Conservation (phyloP, 2,113 vertebrate genomes). For the Erythrocercus mccallii region DNA sequence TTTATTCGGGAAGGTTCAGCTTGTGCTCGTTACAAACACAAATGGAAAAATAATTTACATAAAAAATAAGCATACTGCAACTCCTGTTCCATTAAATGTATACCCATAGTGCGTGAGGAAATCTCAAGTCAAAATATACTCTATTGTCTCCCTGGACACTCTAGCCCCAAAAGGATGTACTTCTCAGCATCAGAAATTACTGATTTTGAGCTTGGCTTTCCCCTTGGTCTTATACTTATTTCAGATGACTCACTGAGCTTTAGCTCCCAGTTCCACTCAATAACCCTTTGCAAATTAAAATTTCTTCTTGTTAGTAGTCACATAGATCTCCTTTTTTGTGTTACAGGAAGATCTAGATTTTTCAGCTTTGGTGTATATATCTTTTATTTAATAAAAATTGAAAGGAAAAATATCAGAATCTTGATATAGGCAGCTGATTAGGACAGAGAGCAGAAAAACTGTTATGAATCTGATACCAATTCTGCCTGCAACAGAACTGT, state of each 20-base stretch:
- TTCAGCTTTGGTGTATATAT: not conserved
- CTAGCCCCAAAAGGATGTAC: not conserved
- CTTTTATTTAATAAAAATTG: not conserved
- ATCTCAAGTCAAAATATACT: not conserved
- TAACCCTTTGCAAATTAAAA: not conserved
- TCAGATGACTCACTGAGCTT: not conserved
- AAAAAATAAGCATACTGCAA: not conserved
- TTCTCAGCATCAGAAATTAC: not conserved
- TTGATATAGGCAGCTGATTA: not conserved
- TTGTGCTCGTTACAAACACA: not conserved
- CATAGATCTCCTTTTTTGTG: not conserved
- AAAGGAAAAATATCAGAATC: not conserved
- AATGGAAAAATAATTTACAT: not conserved
- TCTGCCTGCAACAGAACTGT: not conserved
- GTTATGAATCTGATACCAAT: not conserved
- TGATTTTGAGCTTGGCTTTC: not conserved
- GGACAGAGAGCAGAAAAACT: not conserved
- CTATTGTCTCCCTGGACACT: not conserved
- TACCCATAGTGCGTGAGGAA: not conserved
- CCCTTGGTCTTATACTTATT: not conserved
- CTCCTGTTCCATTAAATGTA: not conserved
- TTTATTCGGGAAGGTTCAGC: slow-evolving; percentile 61
- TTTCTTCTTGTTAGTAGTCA: not conserved
- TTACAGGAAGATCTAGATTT: not conserved
- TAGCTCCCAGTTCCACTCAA: not conserved